Evolutionary conservation across 2,888 invertebrate species (phyloP).

Genomic region (Folsomia manolachei): DNA sequence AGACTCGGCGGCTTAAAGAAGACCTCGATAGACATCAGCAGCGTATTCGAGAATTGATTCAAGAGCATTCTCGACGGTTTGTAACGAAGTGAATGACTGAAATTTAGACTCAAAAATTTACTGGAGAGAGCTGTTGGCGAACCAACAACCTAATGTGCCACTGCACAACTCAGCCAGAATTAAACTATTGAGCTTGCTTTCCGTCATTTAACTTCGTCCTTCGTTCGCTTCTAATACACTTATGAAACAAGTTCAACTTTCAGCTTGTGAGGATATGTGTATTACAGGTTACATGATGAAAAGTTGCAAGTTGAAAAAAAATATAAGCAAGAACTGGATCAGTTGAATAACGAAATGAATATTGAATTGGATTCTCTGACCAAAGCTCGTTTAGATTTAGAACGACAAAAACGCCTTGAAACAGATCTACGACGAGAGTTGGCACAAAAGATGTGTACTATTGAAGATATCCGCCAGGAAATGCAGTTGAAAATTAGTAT

Average conservation of each 20-base stretch:
- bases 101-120: too few relatives aligned
- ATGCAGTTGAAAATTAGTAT: conserved; percentile 71
- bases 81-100: too few relatives aligned
- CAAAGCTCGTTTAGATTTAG: conserved; percentile 70
- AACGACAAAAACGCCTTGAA: conserved; percentile 74
- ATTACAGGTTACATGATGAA: conserved; percentile 70
- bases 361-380: conserved; percentile 77
- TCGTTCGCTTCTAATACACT: too few relatives aligned
- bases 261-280: too few relatives aligned
- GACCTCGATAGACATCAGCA: conserved; percentile 74
- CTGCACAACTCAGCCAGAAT: too few relatives aligned
- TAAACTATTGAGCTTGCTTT: too few relatives aligned
- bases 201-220: too few relatives aligned
- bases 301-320: conserved; percentile 60
- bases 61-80: conserved; percentile 69
- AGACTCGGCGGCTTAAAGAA: conserved; percentile 70
- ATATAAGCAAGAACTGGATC: conserved; percentile 75
- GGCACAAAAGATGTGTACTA: conserved; percentile 69
- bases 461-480: conserved; percentile 77
- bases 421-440: conserved; percentile 73
- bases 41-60: conserved; percentile 70
- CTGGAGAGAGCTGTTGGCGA: too few relatives aligned
- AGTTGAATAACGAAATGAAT: conserved; percentile 72
- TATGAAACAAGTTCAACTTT: too few relatives aligned
- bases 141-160: too few relatives aligned